A percentile compares a stretch with the other conserved stretches of the same genome.
These are phyloP conservation scores for Pogonognathellus flavescens DNA, from an alignment of 1,140 invertebrate species.

Conservation along the genomic window DNA sequence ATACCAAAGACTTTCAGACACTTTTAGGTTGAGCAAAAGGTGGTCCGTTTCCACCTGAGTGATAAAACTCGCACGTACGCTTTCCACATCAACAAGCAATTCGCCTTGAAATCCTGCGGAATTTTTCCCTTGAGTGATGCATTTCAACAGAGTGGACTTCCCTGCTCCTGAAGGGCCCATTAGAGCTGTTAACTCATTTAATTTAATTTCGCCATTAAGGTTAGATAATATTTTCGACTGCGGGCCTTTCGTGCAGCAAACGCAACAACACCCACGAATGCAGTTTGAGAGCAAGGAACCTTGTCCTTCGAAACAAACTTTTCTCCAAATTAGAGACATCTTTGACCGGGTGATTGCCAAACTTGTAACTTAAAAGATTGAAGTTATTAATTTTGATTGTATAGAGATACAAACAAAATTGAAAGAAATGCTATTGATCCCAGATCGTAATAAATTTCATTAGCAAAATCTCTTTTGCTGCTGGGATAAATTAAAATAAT, in stretches of 20 bases:
- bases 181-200: constrained; percentile 72
- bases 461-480: too few species aligned
- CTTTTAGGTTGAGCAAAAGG: constrained; percentile 43
- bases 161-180: constrained; percentile 75
- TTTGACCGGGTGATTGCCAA: too few species aligned
- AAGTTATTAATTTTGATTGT: too few species aligned
- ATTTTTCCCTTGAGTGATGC: constrained; percentile 21
- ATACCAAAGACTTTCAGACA: constrained; percentile 30
- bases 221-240: constrained; percentile 64
- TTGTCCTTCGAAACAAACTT: not conserved
- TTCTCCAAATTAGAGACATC: not conserved
- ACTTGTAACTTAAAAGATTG: too few species aligned
- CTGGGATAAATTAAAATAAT: too few species aligned
- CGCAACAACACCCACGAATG: not conserved
- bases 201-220: constrained; percentile 66
- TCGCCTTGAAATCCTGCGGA: not conserved
- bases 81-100: not conserved
- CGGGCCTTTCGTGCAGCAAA: not conserved
- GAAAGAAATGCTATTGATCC: too few species aligned
- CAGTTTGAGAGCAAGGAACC: not conserved
- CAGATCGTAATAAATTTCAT: too few species aligned
- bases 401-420: too few species aligned
- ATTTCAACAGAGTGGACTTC: constrained; percentile 71
- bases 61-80: constrained; percentile 25
- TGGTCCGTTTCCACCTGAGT: constrained; percentile 57